Base-by-base conservation (phyloP, 2,113 vertebrate genomes). In the Aramus guarauna region DNA sequence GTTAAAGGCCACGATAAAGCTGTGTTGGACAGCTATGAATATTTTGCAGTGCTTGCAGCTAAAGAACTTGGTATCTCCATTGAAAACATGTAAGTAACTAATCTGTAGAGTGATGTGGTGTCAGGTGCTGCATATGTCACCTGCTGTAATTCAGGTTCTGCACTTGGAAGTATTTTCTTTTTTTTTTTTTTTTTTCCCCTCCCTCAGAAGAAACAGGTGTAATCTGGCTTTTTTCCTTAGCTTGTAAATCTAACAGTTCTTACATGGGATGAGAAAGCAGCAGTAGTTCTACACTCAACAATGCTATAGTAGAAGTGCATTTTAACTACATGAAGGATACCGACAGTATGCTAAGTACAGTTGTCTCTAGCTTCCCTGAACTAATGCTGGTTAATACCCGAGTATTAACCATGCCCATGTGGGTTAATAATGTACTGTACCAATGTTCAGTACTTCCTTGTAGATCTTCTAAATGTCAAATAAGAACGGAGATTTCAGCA, bases 21-120 rank as follows among this genome's bases (percentile, higher is more conserved):
- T 9, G 99, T 99, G 36, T 95, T 99, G 98, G 98, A 99, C 97
- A 99, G 99, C 96, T 99, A 99, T 18, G 99, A 99, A 87, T 99
- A 99, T 88, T 99, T 99, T 73, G 98, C 98, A 9, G 98, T 98
- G 37, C 97, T 99, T 96, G 98, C 99, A 71, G 99, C 99, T 37
- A 98, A 99, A 88, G 99, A 99, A 96, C 98, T 99, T 84, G 99
- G 98, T 56, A 97, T 99, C 81, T 98, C 94, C 68, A 34, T 99
- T 92, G 97, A 97, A 93, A 98, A 98, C 98, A 98, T 99, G 99
- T 99, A 97, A 99, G 99, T 93, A 91, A 67, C 36, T 78, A 14
- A 59, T 76, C 34, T 94, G 45, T 92, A n/a, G n/a, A 52, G 47
- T 56, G 55, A n/a, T 59, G 29, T 2, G 15, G 52, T 78, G 15